Evolutionary conservation across 2,888 invertebrate genomes (phyloP).

Genomic region (Lomographa bimaculata): DNA sequence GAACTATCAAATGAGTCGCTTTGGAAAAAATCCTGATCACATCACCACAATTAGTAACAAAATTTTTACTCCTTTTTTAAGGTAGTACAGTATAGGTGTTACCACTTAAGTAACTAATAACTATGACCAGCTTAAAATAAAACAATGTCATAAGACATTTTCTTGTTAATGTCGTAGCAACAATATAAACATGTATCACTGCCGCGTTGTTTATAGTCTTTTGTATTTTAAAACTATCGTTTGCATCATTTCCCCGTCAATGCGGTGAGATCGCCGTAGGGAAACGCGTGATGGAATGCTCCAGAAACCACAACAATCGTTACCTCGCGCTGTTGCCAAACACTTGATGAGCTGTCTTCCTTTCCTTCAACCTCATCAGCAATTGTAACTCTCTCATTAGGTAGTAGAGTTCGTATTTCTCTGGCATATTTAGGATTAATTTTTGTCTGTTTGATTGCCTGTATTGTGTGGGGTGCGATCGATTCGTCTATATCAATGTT

Average conservation of each 20-base stretch:
- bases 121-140: too few species aligned
- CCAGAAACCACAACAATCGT: slow-evolving; percentile 25
- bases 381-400: slow-evolving; percentile 5
- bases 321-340: slow-evolving; percentile 26
- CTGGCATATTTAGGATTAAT: slow-evolving; percentile 12
- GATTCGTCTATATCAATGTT: slow-evolving; percentile 33
- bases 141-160: too few species aligned
- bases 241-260: slow-evolving; percentile 20
- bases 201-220: too few species aligned
- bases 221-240: slow-evolving; percentile 8
- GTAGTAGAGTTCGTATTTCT: slow-evolving; percentile 1
- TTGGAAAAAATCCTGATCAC: too few species aligned
- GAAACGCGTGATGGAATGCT: slow-evolving; percentile 30
- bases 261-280: slow-evolving; percentile 10
- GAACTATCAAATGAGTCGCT: background rate
- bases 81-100: too few species aligned
- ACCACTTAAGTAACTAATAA: too few species aligned
- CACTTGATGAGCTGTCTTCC: slow-evolving; percentile 22
- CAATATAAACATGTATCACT: too few species aligned
- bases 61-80: too few species aligned
- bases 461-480: slow-evolving; percentile 49
- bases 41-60: too few species aligned
- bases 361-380: slow-evolving; percentile 2
- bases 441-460: slow-evolving; percentile 48
- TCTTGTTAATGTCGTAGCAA: too few species aligned